phyloP scores from a whole-genome alignment of 1,140 invertebrate genomes.

The Scaptomyza montana region DNA sequence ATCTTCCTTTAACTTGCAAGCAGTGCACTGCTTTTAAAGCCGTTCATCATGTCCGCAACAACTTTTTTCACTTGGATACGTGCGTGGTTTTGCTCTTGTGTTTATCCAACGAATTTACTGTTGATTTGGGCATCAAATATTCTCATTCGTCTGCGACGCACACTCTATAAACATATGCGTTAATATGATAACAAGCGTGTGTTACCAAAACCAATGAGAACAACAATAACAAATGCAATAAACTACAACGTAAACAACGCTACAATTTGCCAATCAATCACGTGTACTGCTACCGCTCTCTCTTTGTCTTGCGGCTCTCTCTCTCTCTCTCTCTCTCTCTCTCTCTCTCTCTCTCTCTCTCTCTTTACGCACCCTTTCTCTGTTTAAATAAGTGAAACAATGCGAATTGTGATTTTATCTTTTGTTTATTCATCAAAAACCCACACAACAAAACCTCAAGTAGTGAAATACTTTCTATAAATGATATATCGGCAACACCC shows the following conservation, averaged over 20 bases:
- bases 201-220: slow-evolving; percentile 56
- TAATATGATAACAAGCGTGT: slow-evolving; percentile 52
- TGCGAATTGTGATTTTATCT: slow-evolving; percentile 3
- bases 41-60: neutral
- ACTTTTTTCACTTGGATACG: slow-evolving; percentile 3
- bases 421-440: slow-evolving; percentile 28
- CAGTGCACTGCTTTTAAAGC: neutral
- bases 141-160: slow-evolving; percentile 31
- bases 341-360: neutral
- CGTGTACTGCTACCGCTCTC: slow-evolving; percentile 20
- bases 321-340: neutral
- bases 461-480: slow-evolving; percentile 12
- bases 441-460: slow-evolving; percentile 29
- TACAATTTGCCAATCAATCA: slow-evolving; percentile 47
- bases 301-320: no score
- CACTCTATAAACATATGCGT: slow-evolving; percentile 54
- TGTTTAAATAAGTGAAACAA: slow-evolving; percentile 8
- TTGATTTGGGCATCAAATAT: slow-evolving; percentile 43
- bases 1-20: no score
- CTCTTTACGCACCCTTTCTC: neutral
- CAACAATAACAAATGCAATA: neutral
- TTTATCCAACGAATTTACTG: slow-evolving; percentile 28
- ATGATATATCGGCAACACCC: slow-evolving; percentile 10
- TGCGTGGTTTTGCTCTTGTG: neutral
- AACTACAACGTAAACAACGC: slow-evolving; percentile 37